Evolutionary conservation across 2,797 vertebrate species (phyloP), one percentile per base, ranked within the genome.

Genomic region (Takifugu rubripes): DNA sequence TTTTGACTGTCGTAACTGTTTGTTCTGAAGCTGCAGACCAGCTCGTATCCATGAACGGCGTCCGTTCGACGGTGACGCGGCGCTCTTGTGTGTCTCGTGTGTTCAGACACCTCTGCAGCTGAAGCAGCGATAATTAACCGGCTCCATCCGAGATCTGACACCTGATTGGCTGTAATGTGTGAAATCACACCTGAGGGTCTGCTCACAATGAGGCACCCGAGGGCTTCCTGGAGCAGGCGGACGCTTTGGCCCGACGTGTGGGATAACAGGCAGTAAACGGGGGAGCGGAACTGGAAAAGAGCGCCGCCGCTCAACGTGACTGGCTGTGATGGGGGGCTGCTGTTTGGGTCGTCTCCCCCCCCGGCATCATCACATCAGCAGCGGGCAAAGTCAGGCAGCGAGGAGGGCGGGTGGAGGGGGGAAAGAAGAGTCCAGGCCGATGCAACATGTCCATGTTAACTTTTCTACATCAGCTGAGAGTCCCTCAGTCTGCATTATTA

Each of bases 351-450:
- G 95, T 95, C 94, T 92, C 91, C 59, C 93, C 95, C 90, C 72
- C 82, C 90, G 91, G 90, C 92, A 83, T 68, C 92, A 84, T 91
- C 92, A 91, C 93, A 21, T 21, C 92, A 86, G 91, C 88, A 86
- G 91, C 86, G 87, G 88, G 91, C 90, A 77, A 84, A 57, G 84
- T 81, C 79, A 61, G 1, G 12, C 79, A 71, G 80, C 81, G 83
- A 81, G 82, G 85, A 84, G 89, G 90, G 85, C 91, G 93, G 93
- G 91, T 89, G 89, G 94, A 92, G 95, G 94, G 94, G 95, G 94
- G 96, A 95, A 96, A 94, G 93, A 94, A 94, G 97, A 93, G 94
- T 94, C 97, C 95, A 96, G 94, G 91, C 92, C 92, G 91, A 88
- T 72, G 92, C 27, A 33, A 33, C 47, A 92, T 94, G 81, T 87